Conservation (phyloP, 2,888 invertebrate genomes). For the Homarus gammarus region DNA sequence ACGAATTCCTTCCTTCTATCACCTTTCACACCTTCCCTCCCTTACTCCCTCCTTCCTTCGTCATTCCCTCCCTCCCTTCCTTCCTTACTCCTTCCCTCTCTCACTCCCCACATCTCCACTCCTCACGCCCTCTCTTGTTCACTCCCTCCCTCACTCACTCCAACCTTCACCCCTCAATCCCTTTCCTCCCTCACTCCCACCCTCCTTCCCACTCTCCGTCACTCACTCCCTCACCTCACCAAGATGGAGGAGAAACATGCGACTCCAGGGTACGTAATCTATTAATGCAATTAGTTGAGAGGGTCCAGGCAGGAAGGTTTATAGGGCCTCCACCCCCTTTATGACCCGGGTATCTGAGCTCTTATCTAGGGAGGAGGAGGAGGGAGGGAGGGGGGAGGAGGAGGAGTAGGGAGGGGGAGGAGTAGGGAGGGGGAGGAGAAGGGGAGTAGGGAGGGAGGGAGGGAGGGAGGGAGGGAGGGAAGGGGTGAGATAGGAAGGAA, state of each 20-base stretch:
- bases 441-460: neutral
- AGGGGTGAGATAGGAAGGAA: neutral
- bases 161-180: no score
- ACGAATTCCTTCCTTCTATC: no score
- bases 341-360: neutral
- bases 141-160: no score
- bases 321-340: neutral
- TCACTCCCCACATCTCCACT: no score
- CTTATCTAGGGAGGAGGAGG: neutral
- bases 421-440: neutral
- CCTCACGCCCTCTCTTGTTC: no score
- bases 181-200: no score
- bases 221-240: neutral
- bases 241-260: neutral
- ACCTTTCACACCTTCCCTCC: no score
- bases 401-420: neutral
- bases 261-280: neutral
- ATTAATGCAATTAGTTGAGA: conserved; percentile 6
- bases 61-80: no score
- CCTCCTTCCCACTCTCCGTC: no score
- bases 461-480: neutral
- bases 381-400: neutral
- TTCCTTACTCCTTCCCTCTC: no score
- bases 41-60: no score
- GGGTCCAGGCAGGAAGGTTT: neutral